Conservation (phyloP, 2,888 invertebrate genomes). For the Ethmia dodecea region DNA sequence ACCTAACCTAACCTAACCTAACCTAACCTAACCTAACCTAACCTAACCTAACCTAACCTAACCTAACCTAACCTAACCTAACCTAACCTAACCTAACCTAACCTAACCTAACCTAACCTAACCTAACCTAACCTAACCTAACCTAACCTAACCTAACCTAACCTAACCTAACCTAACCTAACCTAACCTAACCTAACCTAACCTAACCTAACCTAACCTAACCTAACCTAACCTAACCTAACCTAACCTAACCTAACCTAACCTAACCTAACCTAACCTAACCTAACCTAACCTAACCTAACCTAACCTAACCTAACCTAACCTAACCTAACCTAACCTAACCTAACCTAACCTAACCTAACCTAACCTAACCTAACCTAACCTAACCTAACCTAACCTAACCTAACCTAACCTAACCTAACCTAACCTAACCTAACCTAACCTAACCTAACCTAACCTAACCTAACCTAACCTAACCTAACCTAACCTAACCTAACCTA, state of each 20-base stretch:
- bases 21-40: neutral
- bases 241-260: neutral
- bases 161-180: neutral
- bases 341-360: neutral
- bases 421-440: neutral
- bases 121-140: neutral
- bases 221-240: neutral
- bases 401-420: neutral
- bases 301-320: neutral
- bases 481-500: neutral
- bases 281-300: neutral
- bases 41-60: neutral
- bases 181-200: neutral
- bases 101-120: neutral
- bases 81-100: neutral
- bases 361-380: neutral
- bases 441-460: neutral
- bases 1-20: neutral
- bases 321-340: neutral
- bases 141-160: neutral
- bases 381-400: neutral
- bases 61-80: neutral
- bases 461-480: neutral
- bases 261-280: neutral
- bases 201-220: neutral